Base-by-base conservation (phyloP, 2,113 vertebrate genomes). In the Tamias sibiricus region DNA sequence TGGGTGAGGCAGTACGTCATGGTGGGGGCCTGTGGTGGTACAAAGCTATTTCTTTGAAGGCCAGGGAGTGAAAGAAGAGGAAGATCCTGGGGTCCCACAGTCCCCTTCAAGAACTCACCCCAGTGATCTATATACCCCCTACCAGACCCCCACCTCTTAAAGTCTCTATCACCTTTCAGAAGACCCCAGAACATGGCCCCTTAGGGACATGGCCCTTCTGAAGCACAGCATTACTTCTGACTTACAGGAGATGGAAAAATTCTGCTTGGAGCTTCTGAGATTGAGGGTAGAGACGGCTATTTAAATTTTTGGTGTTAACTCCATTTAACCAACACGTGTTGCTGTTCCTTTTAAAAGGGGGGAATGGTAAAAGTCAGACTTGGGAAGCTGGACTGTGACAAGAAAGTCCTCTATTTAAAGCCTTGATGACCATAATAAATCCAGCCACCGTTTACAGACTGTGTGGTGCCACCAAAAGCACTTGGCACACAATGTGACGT, bases 391-490 rank as follows among this genome's bases (percentile, higher is more conserved):
- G 17, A 47, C 47, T 44, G 28, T 80, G 54, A 91, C 75, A 54
- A 2, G 3, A 13, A 44, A 66, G 35, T 20, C 62, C 26, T 54
- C 42, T 87, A 3, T 81, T 90, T 24, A 57, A 49, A 72, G 59
- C 30, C 30, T 32, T 30, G 44, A 6, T 59, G 44, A 6, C 28
- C 20, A 54, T 47, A 57, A 77, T 4, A 59, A 30, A 54, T 11
- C 32, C 80, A 86, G 32, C 9, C 54, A 6, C 16, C n/a, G 37
- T 32, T 28, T 37, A 17, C 2, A 16, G 57, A 4, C 17, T 24
- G 35, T 26, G 1, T 2, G 32, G 49, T 32, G n/a, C 8, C 30
- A 1, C 3, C 4, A 0, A 2, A 19, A 49, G 4, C 13, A 14
- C 26, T 40, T 7, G 13, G 26, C 12, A 28, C 11, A 35, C 19